Conservation (phyloP, 2,797 vertebrate species). For the Erpetoichthys calabaricus region DNA sequence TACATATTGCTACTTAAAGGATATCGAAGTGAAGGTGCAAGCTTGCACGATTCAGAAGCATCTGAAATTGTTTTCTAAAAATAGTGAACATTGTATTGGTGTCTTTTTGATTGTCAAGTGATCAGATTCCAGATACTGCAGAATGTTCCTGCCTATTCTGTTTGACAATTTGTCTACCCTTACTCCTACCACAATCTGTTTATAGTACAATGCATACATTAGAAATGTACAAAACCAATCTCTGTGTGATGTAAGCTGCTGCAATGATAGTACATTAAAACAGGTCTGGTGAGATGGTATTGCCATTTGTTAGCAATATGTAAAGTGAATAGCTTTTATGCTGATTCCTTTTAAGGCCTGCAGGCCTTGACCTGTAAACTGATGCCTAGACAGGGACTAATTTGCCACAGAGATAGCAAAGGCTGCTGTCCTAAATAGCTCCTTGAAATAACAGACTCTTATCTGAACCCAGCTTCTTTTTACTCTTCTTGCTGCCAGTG, state of each 20-base stretch:
- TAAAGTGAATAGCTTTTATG: conserved; percentile 14
- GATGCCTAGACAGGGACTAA: conserved; percentile 53
- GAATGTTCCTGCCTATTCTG: too few relatives aligned
- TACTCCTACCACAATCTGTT: too few relatives aligned
- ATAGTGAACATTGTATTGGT: too few relatives aligned
- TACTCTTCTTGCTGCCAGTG: conserved; percentile 5
- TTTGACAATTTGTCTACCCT: too few relatives aligned
- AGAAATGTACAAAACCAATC: too few relatives aligned
- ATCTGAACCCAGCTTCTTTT: conserved; percentile 21
- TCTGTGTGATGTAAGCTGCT: conserved; percentile 19
- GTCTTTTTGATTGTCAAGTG: too few relatives aligned
- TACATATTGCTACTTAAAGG: too few relatives aligned
- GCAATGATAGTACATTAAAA: conserved; percentile 19
- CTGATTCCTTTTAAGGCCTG: conserved; percentile 36
- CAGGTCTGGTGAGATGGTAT: conserved; percentile 31
- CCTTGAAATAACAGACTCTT: conserved; percentile 40
- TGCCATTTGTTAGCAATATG: conserved; percentile 18
- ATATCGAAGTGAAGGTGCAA: too few relatives aligned
- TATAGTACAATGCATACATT: too few relatives aligned
- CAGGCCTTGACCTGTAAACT: conserved; percentile 65
- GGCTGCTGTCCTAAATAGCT: conserved; percentile 31
- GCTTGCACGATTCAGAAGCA: too few relatives aligned
- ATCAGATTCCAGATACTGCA: too few relatives aligned
- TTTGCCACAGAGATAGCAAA: conserved; percentile 39
- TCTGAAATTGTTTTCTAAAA: too few relatives aligned